phyloP scores from a whole-genome alignment of 35 echinoderm and acorn worm genomes.

The Lytechinus pictus region DNA sequence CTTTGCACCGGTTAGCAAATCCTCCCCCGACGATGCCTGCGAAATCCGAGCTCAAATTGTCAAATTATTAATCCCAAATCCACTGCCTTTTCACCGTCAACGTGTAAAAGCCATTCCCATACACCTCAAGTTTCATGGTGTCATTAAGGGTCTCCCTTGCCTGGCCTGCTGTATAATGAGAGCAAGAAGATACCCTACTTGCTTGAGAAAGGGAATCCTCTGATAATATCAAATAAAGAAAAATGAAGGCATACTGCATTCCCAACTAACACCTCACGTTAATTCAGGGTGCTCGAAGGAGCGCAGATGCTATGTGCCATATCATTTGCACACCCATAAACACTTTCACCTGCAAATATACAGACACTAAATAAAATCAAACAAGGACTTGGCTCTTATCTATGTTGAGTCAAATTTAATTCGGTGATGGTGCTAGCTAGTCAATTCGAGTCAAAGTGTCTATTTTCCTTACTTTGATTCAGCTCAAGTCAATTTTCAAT shows the following conservation, averaged over 20 bases:
- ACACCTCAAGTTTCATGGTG: not conserved
- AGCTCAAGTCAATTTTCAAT: too few species aligned
- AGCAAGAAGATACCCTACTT: not conserved
- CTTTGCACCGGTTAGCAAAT: not conserved
- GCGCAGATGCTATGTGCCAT: too few species aligned
- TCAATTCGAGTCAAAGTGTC: too few species aligned
- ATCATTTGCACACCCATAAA: too few species aligned
- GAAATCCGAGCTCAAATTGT: not conserved
- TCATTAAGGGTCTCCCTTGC: not conserved
- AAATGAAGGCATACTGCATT: not conserved
- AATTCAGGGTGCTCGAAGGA: not conserved
- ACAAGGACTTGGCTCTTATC: too few species aligned
- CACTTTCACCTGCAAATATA: too few species aligned
- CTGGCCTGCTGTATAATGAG: not conserved
- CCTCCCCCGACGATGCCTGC: not conserved
- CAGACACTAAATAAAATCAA: too few species aligned
- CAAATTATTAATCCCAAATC: constrained; percentile 4
- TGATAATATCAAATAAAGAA: not conserved
- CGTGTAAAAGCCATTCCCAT: not conserved
- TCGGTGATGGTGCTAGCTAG: too few species aligned
- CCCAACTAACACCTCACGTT: not conserved
- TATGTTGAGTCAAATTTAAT: too few species aligned
- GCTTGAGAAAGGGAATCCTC: not conserved
- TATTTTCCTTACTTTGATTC: too few species aligned
- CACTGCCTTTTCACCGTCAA: not conserved